Base-by-base conservation (phyloP, 2,797 vertebrate genomes). In the Nannoperca obscura region DNA sequence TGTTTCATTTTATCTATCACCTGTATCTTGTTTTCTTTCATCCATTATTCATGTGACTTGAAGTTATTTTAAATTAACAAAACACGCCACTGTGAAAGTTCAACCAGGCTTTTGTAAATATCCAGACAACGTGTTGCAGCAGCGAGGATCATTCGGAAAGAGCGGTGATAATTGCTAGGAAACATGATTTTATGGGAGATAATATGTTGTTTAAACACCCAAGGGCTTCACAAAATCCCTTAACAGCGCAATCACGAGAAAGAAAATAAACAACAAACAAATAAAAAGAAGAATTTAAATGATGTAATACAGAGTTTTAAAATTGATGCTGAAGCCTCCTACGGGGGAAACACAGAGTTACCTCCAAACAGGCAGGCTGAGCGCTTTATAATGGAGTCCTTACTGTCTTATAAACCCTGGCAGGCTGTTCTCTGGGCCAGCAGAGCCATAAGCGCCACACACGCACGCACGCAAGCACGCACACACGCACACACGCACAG, bases 331-430 rank as follows among this genome's bases (percentile, higher is more conserved):
- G 36, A 59, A 70, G 55, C 61, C 30, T 75, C 72, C 24, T 8
- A n/a, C 65, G 50, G 67, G 71, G 49, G 64, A 66, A 24, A 53
- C 44, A 58, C 61, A 50, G 50, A 4, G 30, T 30, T 81, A 17
- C 42, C 73, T 74, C 54, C 65, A 74, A 77, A 75, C 72, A 85
- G 66, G 55, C 53, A 49, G 52, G 17, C 53, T 54, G 64, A 75
- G 62, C 8, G 22, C 30, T 82, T 76, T 74, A 50, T 85, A 69
- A 70, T 46, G 27, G 53, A 88, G 81, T 77, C 69, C 68, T 81
- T 71, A 79, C 66, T 61, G 74, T 73, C 71, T 80, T 80, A 77
- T 68, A 75, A 86, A 84, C 20, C 27, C 62, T 78, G 70, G 67
- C 62, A 68, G 76, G 75, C 61, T 76, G 72, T 60, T 67, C 60